These are phyloP conservation scores for Odontocolon sp. DNA, from an alignment of 2,888 invertebrate species.

Conservation along the genomic window DNA sequence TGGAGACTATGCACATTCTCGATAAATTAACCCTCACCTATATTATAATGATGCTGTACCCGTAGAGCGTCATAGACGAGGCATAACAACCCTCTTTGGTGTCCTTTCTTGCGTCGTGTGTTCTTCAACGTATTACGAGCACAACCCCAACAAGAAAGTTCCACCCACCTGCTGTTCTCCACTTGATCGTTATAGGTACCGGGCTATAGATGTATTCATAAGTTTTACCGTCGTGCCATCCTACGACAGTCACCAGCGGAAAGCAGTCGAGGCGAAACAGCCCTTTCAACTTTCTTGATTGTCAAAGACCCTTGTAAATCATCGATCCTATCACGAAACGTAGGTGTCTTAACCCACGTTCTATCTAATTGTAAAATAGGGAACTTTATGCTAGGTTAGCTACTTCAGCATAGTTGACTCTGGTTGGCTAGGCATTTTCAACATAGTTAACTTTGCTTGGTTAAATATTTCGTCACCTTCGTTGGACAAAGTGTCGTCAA, in stretches of 20 bases:
- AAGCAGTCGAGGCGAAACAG: background rate
- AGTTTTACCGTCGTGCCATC: conserved; percentile 5
- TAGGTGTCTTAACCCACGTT: background rate
- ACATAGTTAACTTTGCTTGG: background rate
- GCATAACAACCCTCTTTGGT: too few relatives aligned
- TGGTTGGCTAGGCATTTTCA: too few relatives aligned
- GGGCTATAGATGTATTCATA: too few relatives aligned
- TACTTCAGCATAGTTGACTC: too few relatives aligned
- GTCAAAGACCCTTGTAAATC: conserved; percentile 9
- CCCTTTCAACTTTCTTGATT: conserved; percentile 22
- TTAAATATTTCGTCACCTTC: background rate
- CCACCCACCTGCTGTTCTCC: too few relatives aligned
- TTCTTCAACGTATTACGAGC: too few relatives aligned
- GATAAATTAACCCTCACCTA: conserved; percentile 63
- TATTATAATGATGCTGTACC: conserved; percentile 15
- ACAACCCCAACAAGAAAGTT: too few relatives aligned
- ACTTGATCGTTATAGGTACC: too few relatives aligned
- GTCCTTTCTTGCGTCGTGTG: too few relatives aligned
- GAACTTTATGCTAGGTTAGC: too few relatives aligned
- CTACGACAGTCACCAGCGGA: background rate
- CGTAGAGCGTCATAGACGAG: background rate
- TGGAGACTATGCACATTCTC: conserved; percentile 56
- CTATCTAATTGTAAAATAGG: background rate
- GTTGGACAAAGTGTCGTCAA: background rate
- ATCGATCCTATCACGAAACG: conserved; percentile 3